Percentiles rank a stretch among this genome's conserved stretches.
These are phyloP conservation scores for Neosalanx taihuensis DNA, from an alignment of 2,797 vertebrate genomes.

Conservation along the genomic window DNA sequence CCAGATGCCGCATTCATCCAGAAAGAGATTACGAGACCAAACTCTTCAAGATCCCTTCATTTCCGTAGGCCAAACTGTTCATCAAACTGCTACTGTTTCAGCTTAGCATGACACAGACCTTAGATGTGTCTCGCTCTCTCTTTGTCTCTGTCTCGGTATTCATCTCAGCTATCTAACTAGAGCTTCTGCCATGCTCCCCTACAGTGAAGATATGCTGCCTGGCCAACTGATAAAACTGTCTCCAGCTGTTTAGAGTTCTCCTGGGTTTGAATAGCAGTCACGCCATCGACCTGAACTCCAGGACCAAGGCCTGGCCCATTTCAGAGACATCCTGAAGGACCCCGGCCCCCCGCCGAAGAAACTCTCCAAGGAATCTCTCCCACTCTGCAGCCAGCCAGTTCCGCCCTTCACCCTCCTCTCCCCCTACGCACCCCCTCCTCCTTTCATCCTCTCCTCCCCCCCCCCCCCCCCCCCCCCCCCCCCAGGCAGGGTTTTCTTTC, in stretches of 20 bases:
- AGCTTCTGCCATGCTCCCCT: too few relatives aligned
- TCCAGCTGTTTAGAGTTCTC: too few relatives aligned
- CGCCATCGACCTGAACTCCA: too few relatives aligned
- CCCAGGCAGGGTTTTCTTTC: neutral
- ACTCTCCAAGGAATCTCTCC: neutral
- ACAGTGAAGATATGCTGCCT: too few relatives aligned
- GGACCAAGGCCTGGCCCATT: neutral
- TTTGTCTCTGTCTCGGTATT: too few relatives aligned
- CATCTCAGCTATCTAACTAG: too few relatives aligned
- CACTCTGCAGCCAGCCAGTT: neutral
- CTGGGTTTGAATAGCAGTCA: too few relatives aligned
- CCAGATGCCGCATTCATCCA: slow-evolving; percentile 37
- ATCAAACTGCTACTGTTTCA: slow-evolving; percentile 48
- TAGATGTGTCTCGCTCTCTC: neutral
- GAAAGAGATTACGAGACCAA: slow-evolving; percentile 58
- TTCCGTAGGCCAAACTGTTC: slow-evolving; percentile 35
- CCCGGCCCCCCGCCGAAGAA: too few relatives aligned
- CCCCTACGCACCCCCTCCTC: neutral
- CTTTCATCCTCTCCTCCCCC: neutral
- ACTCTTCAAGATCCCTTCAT: slow-evolving; percentile 63
- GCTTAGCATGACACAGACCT: slow-evolving; percentile 29
- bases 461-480: neutral
- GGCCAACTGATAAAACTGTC: too few relatives aligned
- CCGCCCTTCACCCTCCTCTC: neutral
- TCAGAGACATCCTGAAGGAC: neutral